Evolutionary conservation across 1,140 invertebrate species (phyloP), one percentile per base, ranked within the genome.

Genomic region (Laupala kohalensis): DNA sequence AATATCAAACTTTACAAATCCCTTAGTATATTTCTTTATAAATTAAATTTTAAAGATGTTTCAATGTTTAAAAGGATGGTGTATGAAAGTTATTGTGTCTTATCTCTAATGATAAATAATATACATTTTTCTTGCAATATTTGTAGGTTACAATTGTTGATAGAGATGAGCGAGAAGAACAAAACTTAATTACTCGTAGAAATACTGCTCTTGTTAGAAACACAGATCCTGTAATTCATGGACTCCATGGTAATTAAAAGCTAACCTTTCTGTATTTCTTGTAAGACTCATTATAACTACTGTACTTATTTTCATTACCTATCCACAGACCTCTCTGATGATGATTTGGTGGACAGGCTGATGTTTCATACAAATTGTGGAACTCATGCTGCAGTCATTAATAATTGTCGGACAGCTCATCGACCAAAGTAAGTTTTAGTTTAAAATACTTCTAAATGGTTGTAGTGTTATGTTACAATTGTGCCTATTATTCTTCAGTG

Each of bases 341-440:
- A 84, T 23, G 83, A 85, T 24, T 75, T 78, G 29, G 76, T 80
- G 4, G 90, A 92, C 78, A 85, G 87, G 74, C 83, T 97, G 64
- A 88, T 91, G 76, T 97, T 97, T 82, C 93, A 96, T 86, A 84
- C 89, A 30, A 89, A 90, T 75, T 96, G 95, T 83, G 95, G 95
- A 71, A 89, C 90, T 69, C 92, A 96, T 83, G 94, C 93, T 72
- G 89, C 90, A 78, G 94, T 98, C 69, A 94, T 95, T 73, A 94
- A 95, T 78, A 91, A 91, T 79, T 91, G 92, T 73, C 85, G 90
- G 76, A 96, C 94, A 74, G 94, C 94, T 73, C 89, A 95, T 79
- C 84, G 95, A 79, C 94, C 95, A 75, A 95, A 96, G 92, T 95
- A 83, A 86, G 85, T 84, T 63, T 71, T 73, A 53, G 25, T 73